These are phyloP conservation scores for Rhyacophila brunnea DNA, from an alignment of 1,140 invertebrate genomes.

Conservation along the genomic window DNA sequence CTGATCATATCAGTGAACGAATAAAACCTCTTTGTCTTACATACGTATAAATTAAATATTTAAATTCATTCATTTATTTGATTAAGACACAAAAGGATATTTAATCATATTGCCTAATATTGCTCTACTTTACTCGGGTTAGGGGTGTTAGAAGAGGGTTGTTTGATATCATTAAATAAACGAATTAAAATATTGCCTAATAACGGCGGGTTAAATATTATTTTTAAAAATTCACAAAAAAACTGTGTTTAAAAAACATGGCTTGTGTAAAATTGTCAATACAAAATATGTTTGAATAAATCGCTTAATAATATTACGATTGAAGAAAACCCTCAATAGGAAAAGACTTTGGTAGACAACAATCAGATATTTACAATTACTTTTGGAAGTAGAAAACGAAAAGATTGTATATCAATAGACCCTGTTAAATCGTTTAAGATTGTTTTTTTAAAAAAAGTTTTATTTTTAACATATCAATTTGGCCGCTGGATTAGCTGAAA, in stretches of 20 bases:
- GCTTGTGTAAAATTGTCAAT: too few relatives aligned
- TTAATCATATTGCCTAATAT: constrained; percentile 28
- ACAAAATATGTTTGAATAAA: neutral
- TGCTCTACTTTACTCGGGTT: constrained; percentile 24
- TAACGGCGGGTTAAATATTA: too few relatives aligned
- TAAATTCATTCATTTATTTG: neutral
- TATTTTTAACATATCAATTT: too few relatives aligned
- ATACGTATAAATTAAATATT: too few relatives aligned
- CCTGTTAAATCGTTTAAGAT: constrained; percentile 11
- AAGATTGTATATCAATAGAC: constrained; percentile 25
- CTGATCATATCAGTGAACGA: constrained; percentile 7
- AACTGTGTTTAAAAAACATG: too few relatives aligned
- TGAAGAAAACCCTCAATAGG: constrained; percentile 3
- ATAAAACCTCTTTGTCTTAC: neutral
- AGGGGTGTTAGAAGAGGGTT: neutral
- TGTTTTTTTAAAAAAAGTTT: too few relatives aligned
- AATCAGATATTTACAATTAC: neutral
- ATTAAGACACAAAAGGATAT: constrained; percentile 35
- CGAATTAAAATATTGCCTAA: neutral
- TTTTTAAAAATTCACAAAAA: too few relatives aligned
- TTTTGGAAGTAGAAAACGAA: constrained; percentile 15
- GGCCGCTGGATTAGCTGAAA: too few relatives aligned
- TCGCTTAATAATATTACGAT: neutral
- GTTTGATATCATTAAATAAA: neutral
- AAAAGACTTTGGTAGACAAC: neutral